These are phyloP conservation scores for Plectropomus leopardus DNA, from an alignment of 2,113 vertebrate genomes.

Conservation along the genomic window DNA sequence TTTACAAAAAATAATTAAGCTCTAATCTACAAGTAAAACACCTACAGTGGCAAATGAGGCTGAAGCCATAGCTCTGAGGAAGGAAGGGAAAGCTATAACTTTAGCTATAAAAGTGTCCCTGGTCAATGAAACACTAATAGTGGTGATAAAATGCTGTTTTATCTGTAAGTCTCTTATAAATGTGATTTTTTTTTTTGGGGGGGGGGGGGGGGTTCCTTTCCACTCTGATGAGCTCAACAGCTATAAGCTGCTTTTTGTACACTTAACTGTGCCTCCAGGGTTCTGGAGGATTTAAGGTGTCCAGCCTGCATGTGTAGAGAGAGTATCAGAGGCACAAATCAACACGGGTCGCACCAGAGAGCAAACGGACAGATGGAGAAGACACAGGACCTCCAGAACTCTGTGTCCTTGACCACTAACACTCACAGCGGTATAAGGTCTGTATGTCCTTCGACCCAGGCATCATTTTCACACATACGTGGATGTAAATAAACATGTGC, in stretches of 20 bases:
- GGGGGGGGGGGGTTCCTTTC: neutral
- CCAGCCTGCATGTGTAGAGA: neutral
- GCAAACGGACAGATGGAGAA: slow-evolving; percentile 71
- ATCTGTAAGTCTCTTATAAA: neutral
- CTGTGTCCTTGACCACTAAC: slow-evolving; percentile 59
- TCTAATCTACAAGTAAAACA: neutral
- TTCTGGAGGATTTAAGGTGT: slow-evolving; percentile 11
- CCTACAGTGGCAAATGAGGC: neutral
- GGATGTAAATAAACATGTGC: slow-evolving; percentile 29
- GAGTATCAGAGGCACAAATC: slow-evolving; percentile 6
- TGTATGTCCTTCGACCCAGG: slow-evolving; percentile 26
- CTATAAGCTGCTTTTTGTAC: slow-evolving; percentile 14
- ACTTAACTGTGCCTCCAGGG: neutral
- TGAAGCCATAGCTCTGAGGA: neutral
- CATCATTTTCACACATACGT: slow-evolving; percentile 42
- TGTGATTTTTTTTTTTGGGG: no score
- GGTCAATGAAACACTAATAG: neutral
- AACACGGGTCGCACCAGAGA: slow-evolving; percentile 29
- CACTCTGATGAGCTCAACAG: slow-evolving; percentile 8
- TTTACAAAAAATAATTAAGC: neutral
- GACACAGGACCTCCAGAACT: slow-evolving; percentile 61
- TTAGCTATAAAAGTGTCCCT: neutral
- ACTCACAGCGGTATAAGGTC: slow-evolving; percentile 46
- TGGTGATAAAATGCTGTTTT: neutral
- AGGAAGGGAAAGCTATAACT: neutral